Base-by-base conservation (phyloP, 2,888 invertebrate species). In the Ichneumoninae sp. region DNA sequence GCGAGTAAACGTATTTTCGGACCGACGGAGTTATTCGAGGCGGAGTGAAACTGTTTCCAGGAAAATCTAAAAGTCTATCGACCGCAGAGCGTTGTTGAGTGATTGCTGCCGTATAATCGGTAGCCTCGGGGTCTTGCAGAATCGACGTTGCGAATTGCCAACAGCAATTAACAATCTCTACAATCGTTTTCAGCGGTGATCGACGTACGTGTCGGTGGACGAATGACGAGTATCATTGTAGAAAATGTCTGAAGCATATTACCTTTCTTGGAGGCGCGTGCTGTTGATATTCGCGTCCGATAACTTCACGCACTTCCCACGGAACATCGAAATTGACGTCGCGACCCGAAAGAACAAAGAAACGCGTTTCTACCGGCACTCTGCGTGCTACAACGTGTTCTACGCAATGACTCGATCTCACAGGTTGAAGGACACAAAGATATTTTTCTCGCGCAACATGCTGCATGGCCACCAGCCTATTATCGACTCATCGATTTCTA, bases 61-160 rank as follows among this genome's bases (percentile, higher is more conserved):
- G 50, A n/a, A 47, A 60, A 63, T 74, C 54, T 19, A 33, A 74
- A 74, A 74, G 30, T 74, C n/a, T 47, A 74, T 47, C 16, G 47
- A 33, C 47, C 4, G 8, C 33, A n/a, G 63, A 26, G 57, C 19
- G 6, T 40, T 19, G 19, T 16, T 10, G 8, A 13, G 13, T n/a
- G n/a, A 8, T 19, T 71, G 33, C 13, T 22, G 22, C 19, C 65
- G 30, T 50, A 54, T 57, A 26, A 57, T 26, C 26, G 19, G 5
- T 57, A 57, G 57, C 26, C 22, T 26, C 1, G 26, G 57, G 57
- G 10, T 19, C 3, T 57, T 57, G 7, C 10, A 10, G 6, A 33
- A 54, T 52, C 10, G 7, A 30, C 19, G 52, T 36, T 36, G 33
- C 6, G 13, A 54, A 22, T 54, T 19, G 19, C 22, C 8, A n/a